Evolutionary conservation across 2,888 invertebrate genomes (phyloP).

Genomic region (Agrotis clavis): DNA sequence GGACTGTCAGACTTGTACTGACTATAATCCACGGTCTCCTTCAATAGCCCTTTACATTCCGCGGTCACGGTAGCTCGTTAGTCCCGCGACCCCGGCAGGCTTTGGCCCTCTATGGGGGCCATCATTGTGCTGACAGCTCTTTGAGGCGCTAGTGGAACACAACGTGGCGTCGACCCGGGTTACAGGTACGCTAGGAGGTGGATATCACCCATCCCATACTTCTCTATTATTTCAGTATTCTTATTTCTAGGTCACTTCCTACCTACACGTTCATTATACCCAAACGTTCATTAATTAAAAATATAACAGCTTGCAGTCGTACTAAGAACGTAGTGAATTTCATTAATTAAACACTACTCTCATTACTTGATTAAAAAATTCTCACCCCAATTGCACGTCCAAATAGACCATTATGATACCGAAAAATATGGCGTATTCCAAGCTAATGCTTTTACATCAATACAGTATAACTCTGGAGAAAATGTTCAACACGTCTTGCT

Average conservation of each 20-base stretch:
- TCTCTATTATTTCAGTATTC: not conserved
- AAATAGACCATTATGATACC: slow-evolving; percentile 37
- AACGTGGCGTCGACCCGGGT: too few species aligned
- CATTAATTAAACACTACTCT: slow-evolving; percentile 15
- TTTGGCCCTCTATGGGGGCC: too few species aligned
- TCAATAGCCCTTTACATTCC: too few species aligned
- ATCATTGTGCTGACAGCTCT: too few species aligned
- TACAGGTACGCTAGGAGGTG: too few species aligned
- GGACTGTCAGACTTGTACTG: too few species aligned
- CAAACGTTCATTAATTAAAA: not conserved
- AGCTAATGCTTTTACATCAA: slow-evolving; percentile 16
- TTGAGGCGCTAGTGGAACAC: too few species aligned
- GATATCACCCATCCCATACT: not conserved
- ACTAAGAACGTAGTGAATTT: not conserved
- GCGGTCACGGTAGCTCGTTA: too few species aligned
- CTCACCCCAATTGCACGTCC: not conserved
- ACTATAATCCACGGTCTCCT: too few species aligned
- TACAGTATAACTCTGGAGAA: slow-evolving; percentile 1
- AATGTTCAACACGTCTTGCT: too few species aligned
- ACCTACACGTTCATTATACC: not conserved
- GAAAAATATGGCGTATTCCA: slow-evolving; percentile 5
- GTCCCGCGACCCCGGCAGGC: too few species aligned
- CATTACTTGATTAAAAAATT: slow-evolving; percentile 46
- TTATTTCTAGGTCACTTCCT: too few species aligned
- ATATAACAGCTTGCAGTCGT: not conserved